Conservation (phyloP, 2,113 vertebrate species). For the Tauraco erythrolophus region DNA sequence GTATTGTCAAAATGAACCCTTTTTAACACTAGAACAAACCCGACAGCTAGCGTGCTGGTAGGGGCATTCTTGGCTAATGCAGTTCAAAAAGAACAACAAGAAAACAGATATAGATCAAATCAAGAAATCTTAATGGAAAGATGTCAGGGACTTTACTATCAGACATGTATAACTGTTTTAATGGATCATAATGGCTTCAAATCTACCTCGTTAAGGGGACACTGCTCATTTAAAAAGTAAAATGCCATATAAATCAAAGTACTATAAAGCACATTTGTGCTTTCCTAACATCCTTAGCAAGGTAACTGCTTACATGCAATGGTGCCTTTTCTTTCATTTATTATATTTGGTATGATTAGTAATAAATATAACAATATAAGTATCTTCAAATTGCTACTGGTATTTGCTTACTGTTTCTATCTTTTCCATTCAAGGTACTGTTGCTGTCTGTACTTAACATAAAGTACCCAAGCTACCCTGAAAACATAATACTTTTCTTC, state of each 20-base stretch:
- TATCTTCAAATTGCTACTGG: neutral
- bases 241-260: neutral
- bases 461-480: neutral
- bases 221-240: neutral
- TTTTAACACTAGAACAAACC: neutral
- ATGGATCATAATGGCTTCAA: neutral
- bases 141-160: neutral
- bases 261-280: neutral
- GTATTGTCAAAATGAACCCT: neutral
- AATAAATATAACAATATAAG: neutral
- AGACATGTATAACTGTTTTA: neutral
- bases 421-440: neutral
- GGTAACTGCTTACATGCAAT: neutral
- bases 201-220: neutral
- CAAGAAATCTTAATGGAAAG: conserved; percentile 1
- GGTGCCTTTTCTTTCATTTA: neutral
- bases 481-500: neutral
- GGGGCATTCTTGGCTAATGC: neutral
- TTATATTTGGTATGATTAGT: neutral
- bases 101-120: neutral
- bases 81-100: neutral
- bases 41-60: neutral
- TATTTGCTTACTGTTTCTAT: neutral
- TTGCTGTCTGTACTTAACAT: neutral
- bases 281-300: neutral